phyloP scores from a whole-genome alignment of 2,888 invertebrate genomes.

The Tanypteryx hageni region DNA sequence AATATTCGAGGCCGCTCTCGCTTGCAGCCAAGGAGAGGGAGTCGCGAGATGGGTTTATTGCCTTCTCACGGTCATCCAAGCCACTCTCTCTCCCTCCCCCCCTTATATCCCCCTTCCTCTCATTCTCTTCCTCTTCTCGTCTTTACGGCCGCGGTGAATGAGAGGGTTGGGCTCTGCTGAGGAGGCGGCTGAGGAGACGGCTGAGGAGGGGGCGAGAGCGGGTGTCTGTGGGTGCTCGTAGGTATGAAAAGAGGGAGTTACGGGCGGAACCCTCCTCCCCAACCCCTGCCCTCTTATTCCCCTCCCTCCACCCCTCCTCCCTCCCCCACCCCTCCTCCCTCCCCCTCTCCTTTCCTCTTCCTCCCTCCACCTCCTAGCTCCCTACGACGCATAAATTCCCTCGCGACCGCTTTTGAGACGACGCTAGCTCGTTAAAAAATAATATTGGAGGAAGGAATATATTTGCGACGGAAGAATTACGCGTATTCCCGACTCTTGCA shows the following conservation, averaged over 20 bases:
- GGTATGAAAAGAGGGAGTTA: too few species aligned
- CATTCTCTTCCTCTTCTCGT: too few species aligned
- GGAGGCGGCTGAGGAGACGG: too few species aligned
- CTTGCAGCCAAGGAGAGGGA: neutral
- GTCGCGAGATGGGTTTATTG: neutral
- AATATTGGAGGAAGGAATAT: neutral
- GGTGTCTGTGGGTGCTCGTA: too few species aligned
- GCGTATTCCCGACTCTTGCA: neutral
- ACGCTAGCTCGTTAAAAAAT: constrained; percentile 40
- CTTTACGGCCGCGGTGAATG: too few species aligned
- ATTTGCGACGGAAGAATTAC: neutral
- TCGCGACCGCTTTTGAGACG: neutral
- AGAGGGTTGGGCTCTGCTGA: too few species aligned
- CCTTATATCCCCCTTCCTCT: too few species aligned
- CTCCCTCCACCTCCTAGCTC: neutral
- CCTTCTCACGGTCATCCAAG: neutral
- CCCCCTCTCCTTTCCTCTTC: too few species aligned
- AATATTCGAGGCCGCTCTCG: neutral
- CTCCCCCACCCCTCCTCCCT: neutral
- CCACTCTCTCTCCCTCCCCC: neutral
- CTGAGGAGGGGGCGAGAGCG: too few species aligned
- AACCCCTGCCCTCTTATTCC: too few species aligned
- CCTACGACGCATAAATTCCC: neutral
- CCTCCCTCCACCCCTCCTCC: too few species aligned
- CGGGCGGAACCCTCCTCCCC: too few species aligned